Evolutionary conservation across 1,140 invertebrate species (phyloP), one percentile per base, ranked within the genome.

Genomic region (Drosophila obscura): DNA sequence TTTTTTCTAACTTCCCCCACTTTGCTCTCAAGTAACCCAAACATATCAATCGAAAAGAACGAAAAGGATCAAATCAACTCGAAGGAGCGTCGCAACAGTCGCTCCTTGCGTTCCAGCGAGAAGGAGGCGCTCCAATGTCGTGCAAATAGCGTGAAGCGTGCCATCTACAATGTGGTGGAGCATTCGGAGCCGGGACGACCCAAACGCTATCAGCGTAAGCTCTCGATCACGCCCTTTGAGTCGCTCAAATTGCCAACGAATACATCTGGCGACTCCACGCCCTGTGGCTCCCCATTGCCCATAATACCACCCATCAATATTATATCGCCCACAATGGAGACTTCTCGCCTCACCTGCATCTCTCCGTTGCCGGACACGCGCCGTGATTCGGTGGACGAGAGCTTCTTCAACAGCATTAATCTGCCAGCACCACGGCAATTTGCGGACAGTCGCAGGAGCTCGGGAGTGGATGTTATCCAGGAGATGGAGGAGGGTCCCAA

Each of bases 101-200:
- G 91, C 5, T 80, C 78, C 0, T 61, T 92, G 5, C 82, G 80
- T 11, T 85, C 77, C 49, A 89, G 67, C n/a, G 91, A 92, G 44
- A 90, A 94, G 56, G 94, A 94, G 68, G 93, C 94, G n/a, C 75
- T 95, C 28, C 93, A 94, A 15, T 92, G 93, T 6, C 93, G 95
- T 53, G 95, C 95, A 2, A 94, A 98, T 90, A 98, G 97, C 92
- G 94, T 98, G 64, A 98, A 98, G 84, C 95, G 96, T 79, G 97
- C 97, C 50, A 94, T 98, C 31, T 94, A 96, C 73, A 95, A 95
- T 92, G 94, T 98, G 22, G 95, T 97, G 26, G 96, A 97, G 81
- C 95, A 97, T 81, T 95, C 96, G 1, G 96, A 97, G 78, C 57
- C 93, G 93, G 51, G 95, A 94, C 72, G 95, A 94, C 80, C 94